phyloP scores from a whole-genome alignment of 2,888 invertebrate species.

The Bhutanitis thaidina region DNA sequence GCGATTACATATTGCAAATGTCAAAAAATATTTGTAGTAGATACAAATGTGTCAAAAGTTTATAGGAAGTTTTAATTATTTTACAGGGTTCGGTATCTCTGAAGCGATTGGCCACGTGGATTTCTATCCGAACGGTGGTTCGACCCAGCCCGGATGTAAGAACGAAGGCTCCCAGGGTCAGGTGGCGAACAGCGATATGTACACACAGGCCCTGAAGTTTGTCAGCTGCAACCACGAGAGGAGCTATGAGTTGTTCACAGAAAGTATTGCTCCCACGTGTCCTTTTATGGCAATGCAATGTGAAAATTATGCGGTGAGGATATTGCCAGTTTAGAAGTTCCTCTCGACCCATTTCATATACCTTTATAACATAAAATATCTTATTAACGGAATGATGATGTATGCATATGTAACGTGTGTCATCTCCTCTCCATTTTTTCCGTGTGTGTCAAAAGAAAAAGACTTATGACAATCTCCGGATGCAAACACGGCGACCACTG shows the following conservation, averaged over 20 bases:
- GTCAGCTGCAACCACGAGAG: conserved; percentile 94
- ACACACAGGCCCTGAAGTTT: conserved; percentile 79
- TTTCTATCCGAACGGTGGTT: conserved; percentile 95
- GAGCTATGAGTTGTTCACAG: conserved; percentile 90
- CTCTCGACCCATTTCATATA: no score
- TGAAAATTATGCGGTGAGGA: conserved; percentile 84
- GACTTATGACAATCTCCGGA: no score
- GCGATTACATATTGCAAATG: no score
- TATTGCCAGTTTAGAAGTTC: no score
- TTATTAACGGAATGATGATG: no score
- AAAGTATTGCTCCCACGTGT: conserved; percentile 89
- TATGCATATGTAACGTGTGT: no score
- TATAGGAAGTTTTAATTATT: background rate
- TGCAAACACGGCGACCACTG: no score
- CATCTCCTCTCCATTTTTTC: no score
- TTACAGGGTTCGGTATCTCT: conserved; percentile 85
- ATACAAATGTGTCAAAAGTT: no score
- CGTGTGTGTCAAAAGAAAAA: no score
- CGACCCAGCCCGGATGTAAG: conserved; percentile 80
- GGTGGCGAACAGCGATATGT: conserved; percentile 43
- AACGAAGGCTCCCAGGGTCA: conserved; percentile 34
- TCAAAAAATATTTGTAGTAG: no score
- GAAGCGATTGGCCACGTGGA: conserved; percentile 93
- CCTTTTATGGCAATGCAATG: conserved; percentile 90
- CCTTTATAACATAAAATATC: no score